Percentiles rank a stretch among this genome's conserved stretches.
These are phyloP conservation scores for Pheosia tremula DNA, from an alignment of 2,888 invertebrate species.

Conservation along the genomic window DNA sequence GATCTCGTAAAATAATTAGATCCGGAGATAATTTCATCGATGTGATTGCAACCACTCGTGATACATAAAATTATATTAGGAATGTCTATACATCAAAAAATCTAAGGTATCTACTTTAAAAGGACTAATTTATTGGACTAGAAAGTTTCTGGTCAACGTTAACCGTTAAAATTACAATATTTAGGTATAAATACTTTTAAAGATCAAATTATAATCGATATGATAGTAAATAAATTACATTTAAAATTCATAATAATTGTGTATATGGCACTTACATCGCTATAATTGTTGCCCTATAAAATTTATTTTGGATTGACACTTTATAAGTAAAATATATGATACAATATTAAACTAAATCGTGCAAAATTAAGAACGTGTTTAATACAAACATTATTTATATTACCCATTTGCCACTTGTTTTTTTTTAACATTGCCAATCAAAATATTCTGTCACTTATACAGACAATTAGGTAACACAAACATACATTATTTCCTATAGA, in stretches of 20 bases:
- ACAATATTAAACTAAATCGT: background rate
- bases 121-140: conserved; percentile 40
- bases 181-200: conserved; percentile 22
- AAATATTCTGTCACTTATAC: background rate
- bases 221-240: background rate
- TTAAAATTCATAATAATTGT: conserved; percentile 3
- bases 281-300: conserved; percentile 7
- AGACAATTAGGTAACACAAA: background rate
- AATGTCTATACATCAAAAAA: conserved; percentile 13
- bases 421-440: background rate
- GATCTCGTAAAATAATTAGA: conserved; percentile 13
- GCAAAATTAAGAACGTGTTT: conserved; percentile 1
- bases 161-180: conserved; percentile 17
- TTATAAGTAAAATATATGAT: background rate
- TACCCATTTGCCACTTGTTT: background rate
- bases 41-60: conserved; percentile 14
- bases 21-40: conserved; percentile 11
- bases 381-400: conserved; percentile 9
- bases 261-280: conserved; percentile 22
- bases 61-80: background rate
- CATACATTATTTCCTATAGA: conserved; percentile 4
- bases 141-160: conserved; percentile 33
- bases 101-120: conserved; percentile 28
- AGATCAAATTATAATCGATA: background rate
- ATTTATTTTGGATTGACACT: conserved; percentile 4